These are phyloP conservation scores for Perithous albicinctus DNA, from an alignment of 2,888 invertebrate species.

Conservation along the genomic window DNA sequence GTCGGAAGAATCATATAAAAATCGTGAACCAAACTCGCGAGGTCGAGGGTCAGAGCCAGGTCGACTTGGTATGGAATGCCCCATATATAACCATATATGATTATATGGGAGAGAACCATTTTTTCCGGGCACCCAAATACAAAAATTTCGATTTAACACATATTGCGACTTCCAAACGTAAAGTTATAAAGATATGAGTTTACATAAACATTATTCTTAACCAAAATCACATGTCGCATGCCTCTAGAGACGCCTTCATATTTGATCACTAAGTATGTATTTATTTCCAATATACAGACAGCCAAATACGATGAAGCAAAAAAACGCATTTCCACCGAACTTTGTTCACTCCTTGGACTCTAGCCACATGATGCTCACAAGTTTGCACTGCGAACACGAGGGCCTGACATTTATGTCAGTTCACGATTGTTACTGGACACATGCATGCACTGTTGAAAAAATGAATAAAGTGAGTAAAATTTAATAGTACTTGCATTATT, in stretches of 20 bases:
- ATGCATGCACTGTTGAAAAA: slow-evolving; percentile 92
- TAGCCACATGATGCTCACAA: slow-evolving; percentile 99
- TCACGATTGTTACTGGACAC: slow-evolving; percentile 99
- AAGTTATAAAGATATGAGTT: no score
- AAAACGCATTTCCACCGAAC: slow-evolving; percentile 99
- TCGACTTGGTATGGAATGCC: no score
- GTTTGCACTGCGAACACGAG: slow-evolving; percentile 92
- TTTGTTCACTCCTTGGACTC: slow-evolving; percentile 99
- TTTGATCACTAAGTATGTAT: not conserved
- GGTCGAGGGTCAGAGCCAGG: no score
- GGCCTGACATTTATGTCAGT: slow-evolving; percentile 98
- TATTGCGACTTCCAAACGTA: no score
- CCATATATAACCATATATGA: no score
- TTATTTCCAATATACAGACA: slow-evolving; percentile 86
- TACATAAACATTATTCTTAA: no score
- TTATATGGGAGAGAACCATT: no score
- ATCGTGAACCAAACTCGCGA: no score
- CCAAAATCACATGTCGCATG: no score
- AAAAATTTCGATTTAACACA: no score
- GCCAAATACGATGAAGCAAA: slow-evolving; percentile 95
- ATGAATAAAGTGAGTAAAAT: slow-evolving; percentile 92
- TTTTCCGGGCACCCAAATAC: no score
- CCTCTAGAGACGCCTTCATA: not conserved
- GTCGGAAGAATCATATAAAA: no score
- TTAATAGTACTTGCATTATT: not conserved